Evolutionary conservation across 2,888 invertebrate genomes (phyloP), one percentile per base, ranked within the genome.

Genomic region (Scaptomyza parva): DNA sequence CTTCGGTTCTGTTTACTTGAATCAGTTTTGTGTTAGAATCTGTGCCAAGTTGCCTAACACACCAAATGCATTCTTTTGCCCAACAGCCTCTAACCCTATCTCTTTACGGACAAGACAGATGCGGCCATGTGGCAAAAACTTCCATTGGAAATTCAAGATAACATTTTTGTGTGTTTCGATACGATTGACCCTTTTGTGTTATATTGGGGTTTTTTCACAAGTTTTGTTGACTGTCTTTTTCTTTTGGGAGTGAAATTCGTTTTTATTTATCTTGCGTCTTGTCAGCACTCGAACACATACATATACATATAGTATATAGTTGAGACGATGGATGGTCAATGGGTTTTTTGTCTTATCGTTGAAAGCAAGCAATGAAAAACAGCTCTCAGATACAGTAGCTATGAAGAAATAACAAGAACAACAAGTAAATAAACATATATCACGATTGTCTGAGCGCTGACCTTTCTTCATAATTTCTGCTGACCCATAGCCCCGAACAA

Each of bases 391-490:
- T 70, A 58, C 76, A 66, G 68, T 68, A 59, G 72, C 70, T 22
- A 43, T 7, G 9, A 9, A 17, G 28, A n/a, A n/a, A n/a, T n/a
- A n/a, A 28, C 28, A 28, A 28, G 30, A 33, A 33, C 45, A 63
- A 40, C 35, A 48, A 54, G 17, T n/a, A n/a, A n/a, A n/a, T n/a
- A n/a, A 24, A 9, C 24, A 18, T 28, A n/a, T 51, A 70, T 59
- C 53, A 51, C 41, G 68, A 64, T 66, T 66, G 68, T 67, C 43
- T 48, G 24, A n/a, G n/a, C n/a, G 37, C 65, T 89, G 89, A 87
- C 89, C 89, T 81, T 76, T 77, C 18, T 78, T 71, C 76, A 76
- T 70, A 78, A 73, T 75, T 75, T 76, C 43, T 65, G 63, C 75
- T 89, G 89, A 88, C 76, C 88, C 85, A 76, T 71, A 76, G 65